These are phyloP conservation scores for Doryteuthis pealeii DNA, from an alignment of 1,140 invertebrate genomes.

Conservation along the genomic window DNA sequence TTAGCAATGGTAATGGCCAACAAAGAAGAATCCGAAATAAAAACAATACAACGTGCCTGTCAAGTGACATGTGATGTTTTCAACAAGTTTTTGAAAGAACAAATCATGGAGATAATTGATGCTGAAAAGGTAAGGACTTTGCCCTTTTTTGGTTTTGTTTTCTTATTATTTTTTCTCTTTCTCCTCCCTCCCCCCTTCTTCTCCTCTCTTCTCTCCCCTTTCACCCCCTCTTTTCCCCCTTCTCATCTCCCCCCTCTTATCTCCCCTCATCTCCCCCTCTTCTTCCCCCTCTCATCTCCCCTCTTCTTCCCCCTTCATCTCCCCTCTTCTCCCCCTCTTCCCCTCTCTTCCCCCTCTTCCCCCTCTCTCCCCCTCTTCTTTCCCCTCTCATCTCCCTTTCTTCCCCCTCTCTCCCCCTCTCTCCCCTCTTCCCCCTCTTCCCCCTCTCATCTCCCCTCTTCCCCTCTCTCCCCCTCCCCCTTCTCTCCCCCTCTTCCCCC, in stretches of 20 bases:
- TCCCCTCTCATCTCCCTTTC: not conserved
- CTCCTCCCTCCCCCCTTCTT: not conserved
- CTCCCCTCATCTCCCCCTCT: not conserved
- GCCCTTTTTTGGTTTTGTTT: not conserved
- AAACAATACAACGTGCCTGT: conserved; percentile 91
- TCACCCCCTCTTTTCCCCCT: not conserved
- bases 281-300: not conserved
- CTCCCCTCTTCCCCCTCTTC: not conserved
- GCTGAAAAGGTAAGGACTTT: conserved; percentile 74
- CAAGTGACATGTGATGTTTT: conserved; percentile 93
- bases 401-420: not conserved
- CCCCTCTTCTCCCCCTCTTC: not conserved
- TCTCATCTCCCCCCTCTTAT: not conserved
- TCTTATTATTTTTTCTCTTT: not conserved
- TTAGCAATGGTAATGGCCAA: conserved; percentile 87
- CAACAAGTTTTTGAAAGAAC: conserved; percentile 93
- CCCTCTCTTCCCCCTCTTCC: not conserved
- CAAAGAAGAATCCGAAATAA: conserved; percentile 93
- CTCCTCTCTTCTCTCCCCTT: not conserved
- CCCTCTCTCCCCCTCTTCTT: not conserved
- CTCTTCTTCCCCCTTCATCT: not conserved
- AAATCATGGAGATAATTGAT: conserved; percentile 99
- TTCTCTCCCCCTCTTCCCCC: too few species aligned
- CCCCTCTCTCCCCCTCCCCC: too few species aligned
- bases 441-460: not conserved